These are phyloP conservation scores for Drosophila mettleri DNA, from an alignment of 2,888 invertebrate genomes.

Conservation along the genomic window DNA sequence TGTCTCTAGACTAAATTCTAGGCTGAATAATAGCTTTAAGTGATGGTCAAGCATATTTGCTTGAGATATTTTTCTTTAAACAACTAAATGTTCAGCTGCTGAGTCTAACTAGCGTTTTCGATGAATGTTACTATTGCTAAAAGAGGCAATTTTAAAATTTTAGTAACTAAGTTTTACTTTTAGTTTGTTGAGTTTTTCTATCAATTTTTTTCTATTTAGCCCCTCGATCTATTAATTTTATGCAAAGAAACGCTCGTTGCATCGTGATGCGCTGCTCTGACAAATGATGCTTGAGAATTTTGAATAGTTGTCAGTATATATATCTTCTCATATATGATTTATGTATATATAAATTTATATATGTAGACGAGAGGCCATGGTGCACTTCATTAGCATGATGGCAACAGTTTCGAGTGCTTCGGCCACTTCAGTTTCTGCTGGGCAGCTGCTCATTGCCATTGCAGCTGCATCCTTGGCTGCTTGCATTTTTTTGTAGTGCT, in stretches of 20 bases:
- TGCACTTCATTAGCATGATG: conserved; percentile 50
- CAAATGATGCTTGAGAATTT: conserved; percentile 42
- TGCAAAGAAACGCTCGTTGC: background rate
- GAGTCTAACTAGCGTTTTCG: too few species aligned
- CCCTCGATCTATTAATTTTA: background rate
- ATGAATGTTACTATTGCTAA: too few species aligned
- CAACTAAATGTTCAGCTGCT: background rate
- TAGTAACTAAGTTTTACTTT: background rate
- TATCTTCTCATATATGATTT: background rate
- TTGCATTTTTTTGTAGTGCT: conserved; percentile 52
- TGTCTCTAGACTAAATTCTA: background rate
- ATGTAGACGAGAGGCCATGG: conserved; percentile 23
- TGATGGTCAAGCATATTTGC: conserved; percentile 3
- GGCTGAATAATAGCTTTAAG: conserved; percentile 2
- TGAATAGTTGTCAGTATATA: conserved; percentile 24
- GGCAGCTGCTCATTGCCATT: conserved; percentile 30
- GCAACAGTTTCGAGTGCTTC: conserved; percentile 22
- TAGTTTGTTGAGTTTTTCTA: background rate
- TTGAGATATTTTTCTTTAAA: too few species aligned
- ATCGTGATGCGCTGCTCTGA: conserved; percentile 4
- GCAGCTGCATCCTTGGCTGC: conserved; percentile 32
- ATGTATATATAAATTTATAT: background rate
- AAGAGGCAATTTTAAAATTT: too few species aligned
- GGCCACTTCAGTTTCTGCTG: conserved; percentile 19
- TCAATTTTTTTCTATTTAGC: too few species aligned